Percentiles rank a stretch among this genome's conserved stretches.
Evolutionary conservation across 2,888 invertebrate genomes (phyloP).

Genomic region (Ichneumon xanthorius): DNA sequence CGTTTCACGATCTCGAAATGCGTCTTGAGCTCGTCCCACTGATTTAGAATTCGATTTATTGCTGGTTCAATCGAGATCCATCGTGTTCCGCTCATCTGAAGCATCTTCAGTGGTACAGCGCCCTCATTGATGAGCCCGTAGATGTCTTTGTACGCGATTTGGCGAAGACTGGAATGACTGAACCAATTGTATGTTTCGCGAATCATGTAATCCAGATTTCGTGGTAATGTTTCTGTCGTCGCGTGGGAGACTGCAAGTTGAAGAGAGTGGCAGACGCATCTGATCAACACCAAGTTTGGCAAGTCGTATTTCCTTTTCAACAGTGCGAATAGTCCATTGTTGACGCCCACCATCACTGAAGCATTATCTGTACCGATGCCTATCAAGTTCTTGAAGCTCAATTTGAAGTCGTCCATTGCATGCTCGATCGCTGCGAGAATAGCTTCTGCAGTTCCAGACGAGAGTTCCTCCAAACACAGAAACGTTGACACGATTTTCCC

Average conservation of each 20-base stretch:
- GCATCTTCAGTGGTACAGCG: slow-evolving; percentile 71
- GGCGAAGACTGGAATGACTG: slow-evolving; percentile 59
- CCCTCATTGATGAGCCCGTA: slow-evolving; percentile 70
- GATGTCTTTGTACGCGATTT: slow-evolving; percentile 54
- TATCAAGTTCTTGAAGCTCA: slow-evolving; percentile 72
- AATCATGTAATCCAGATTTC: slow-evolving; percentile 78
- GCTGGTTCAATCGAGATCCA: slow-evolving; percentile 75
- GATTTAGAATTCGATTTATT: slow-evolving; percentile 73
- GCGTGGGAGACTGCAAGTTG: slow-evolving; percentile 77
- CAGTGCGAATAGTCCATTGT: slow-evolving; percentile 78
- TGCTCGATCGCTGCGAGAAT: slow-evolving; percentile 30
- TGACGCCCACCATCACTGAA: slow-evolving; percentile 79
- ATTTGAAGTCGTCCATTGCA: neutral
- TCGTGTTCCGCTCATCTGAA: slow-evolving; percentile 70
- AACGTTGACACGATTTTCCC: slow-evolving; percentile 28
- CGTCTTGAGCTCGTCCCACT: slow-evolving; percentile 77
- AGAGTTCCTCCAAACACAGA: slow-evolving; percentile 17
- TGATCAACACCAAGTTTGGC: slow-evolving; percentile 75
- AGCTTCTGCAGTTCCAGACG: slow-evolving; percentile 17
- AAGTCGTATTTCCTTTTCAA: slow-evolving; percentile 72
- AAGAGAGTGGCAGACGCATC: slow-evolving; percentile 80
- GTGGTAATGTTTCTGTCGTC: slow-evolving; percentile 66
- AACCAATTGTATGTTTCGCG: slow-evolving; percentile 68
- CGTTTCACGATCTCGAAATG: slow-evolving; percentile 62
- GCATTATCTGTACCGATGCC: slow-evolving; percentile 82